These are phyloP conservation scores for Semicossyphus pulcher DNA, from an alignment of 2,113 vertebrate genomes.

Conservation along the genomic window DNA sequence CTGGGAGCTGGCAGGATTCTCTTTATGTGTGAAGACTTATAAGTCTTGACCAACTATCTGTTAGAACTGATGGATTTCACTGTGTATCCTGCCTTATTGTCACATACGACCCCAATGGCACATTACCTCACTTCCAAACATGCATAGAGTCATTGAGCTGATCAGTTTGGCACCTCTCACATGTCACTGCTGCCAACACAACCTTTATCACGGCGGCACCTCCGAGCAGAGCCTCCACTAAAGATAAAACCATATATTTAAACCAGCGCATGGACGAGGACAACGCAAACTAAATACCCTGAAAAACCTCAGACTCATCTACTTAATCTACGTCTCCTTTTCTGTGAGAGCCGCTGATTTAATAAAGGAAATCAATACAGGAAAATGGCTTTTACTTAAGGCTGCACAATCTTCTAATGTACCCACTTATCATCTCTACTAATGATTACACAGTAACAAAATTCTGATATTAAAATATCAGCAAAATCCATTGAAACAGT, in stretches of 20 bases:
- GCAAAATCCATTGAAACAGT: neutral
- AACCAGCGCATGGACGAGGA: neutral
- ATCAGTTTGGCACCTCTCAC: neutral
- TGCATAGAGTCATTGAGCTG: neutral
- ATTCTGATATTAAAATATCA: neutral
- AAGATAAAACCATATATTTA: slow-evolving; percentile 29
- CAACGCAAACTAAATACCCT: neutral
- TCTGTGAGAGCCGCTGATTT: slow-evolving; percentile 15
- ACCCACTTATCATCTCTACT: too few relatives aligned
- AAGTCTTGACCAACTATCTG: too few relatives aligned
- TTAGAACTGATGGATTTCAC: too few relatives aligned
- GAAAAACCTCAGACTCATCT: slow-evolving; percentile 24
- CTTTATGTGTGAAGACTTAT: too few relatives aligned
- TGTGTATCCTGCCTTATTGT: too few relatives aligned
- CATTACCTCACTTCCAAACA: neutral
- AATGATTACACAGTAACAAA: too few relatives aligned
- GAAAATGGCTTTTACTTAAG: slow-evolving; percentile 21
- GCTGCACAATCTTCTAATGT: neutral
- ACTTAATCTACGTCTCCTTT: neutral
- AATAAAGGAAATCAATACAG: slow-evolving; percentile 40
- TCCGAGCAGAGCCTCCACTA: neutral
- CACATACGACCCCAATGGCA: neutral
- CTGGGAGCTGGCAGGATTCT: too few relatives aligned
- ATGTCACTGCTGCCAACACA: neutral
- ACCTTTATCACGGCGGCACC: slow-evolving; percentile 12